These are phyloP conservation scores for Tupaia tana DNA, from an alignment of 2,113 vertebrate genomes.

Conservation along the genomic window DNA sequence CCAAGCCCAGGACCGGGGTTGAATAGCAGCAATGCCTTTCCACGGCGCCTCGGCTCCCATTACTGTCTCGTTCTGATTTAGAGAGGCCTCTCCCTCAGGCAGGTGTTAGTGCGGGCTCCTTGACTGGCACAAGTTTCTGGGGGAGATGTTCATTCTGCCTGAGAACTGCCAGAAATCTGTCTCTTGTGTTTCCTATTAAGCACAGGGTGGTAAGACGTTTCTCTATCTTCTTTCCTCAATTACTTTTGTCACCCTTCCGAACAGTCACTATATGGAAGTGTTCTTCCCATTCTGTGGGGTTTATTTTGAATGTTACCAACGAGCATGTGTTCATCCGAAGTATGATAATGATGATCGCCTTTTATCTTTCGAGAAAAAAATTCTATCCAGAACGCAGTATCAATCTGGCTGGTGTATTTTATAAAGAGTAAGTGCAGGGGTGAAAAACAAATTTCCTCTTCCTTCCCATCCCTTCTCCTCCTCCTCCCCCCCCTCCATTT, in stretches of 20 bases:
- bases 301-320: not conserved
- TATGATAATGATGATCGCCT: not conserved
- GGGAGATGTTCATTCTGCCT: not conserved
- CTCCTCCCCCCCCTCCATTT: no score
- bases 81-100: not conserved
- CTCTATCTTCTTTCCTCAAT: rapidly evolving
- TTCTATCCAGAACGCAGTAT: not conserved
- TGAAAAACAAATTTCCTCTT: not conserved
- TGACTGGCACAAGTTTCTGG: not conserved
- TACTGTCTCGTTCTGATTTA: constrained; percentile 74
- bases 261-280: not conserved
- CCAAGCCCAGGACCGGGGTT: not conserved
- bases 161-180: not conserved
- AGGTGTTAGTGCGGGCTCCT: not conserved
- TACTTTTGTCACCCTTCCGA: not conserved
- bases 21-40: constrained; percentile 57
- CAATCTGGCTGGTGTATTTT: not conserved
- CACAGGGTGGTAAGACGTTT: not conserved
- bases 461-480: no score
- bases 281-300: not conserved
- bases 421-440: not conserved
- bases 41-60: constrained; percentile 34
- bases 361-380: not conserved
- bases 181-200: not conserved
- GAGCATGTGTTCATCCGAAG: not conserved